A percentile compares a stretch with the other conserved stretches of the same genome.
Conservation (phyloP, 1,140 invertebrate genomes). For the Berghia stephanieae region DNA sequence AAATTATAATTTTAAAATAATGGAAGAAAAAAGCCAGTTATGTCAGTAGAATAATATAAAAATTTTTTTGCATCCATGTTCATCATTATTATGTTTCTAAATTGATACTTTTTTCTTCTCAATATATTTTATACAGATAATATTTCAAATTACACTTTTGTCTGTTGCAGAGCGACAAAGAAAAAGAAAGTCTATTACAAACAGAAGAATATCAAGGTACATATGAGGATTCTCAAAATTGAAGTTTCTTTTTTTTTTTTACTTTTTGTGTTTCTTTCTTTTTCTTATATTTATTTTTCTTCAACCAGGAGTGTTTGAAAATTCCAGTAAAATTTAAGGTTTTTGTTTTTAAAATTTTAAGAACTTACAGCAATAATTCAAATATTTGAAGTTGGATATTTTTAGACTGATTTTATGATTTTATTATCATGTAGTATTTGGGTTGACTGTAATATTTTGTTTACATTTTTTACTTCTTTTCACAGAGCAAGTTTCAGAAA, state of each 20-base stretch:
- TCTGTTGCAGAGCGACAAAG: conserved; percentile 77
- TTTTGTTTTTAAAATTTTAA: no score
- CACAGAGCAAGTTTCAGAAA: conserved; percentile 75
- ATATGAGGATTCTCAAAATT: no score
- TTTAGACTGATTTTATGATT: no score
- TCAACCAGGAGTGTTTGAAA: neutral
- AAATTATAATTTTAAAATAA: no score
- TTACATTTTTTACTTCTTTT: conserved; percentile 3
- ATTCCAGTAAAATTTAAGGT: no score
- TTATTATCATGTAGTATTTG: no score
- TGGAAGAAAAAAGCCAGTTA: no score
- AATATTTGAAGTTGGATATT: no score
- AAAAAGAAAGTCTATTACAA: conserved; percentile 80
- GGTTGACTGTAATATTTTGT: no score
- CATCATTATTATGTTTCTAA: neutral
- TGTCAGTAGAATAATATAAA: neutral
- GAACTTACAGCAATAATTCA: no score
- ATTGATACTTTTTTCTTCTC: neutral
- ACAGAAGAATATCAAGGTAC: conserved; percentile 84
- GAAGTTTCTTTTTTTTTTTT: neutral
- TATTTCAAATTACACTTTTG: conserved; percentile 22
- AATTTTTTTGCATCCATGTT: neutral
- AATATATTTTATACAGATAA: neutral
- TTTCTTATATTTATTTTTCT: neutral
- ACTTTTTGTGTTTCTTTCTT: neutral